These are phyloP conservation scores for Drosophila peninsularis DNA, from an alignment of 2,888 invertebrate genomes.

Conservation along the genomic window DNA sequence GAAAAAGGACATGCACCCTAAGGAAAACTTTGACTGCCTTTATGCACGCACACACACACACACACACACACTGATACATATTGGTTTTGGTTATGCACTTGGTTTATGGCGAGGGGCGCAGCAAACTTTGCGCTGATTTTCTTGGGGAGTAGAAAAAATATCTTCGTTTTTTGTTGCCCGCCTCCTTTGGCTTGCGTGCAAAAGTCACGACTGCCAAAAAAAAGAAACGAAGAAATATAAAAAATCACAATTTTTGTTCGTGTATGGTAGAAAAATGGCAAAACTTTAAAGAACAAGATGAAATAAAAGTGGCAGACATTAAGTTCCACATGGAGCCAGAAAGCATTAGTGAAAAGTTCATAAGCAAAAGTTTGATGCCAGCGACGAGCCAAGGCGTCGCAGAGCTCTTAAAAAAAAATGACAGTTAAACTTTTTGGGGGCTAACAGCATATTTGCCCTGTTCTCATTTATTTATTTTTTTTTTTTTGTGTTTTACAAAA, in stretches of 20 bases:
- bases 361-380: slow-evolving; percentile 65
- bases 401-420: slow-evolving; percentile 64
- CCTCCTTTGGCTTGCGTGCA: slow-evolving; percentile 34
- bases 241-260: slow-evolving; percentile 54
- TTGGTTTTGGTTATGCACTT: slow-evolving; percentile 67
- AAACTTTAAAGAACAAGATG: slow-evolving; percentile 72
- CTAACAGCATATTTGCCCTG: slow-evolving; percentile 48
- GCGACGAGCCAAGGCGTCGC: slow-evolving; percentile 2
- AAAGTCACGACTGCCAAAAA: slow-evolving; percentile 39
- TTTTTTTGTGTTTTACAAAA: slow-evolving; percentile 37
- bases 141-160: slow-evolving; percentile 33
- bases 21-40: slow-evolving; percentile 71
- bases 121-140: slow-evolving; percentile 75
- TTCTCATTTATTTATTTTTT: background rate
- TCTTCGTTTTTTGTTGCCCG: slow-evolving; percentile 14
- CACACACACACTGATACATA: slow-evolving; percentile 38
- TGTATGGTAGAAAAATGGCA: slow-evolving; percentile 63
- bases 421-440: slow-evolving; percentile 67
- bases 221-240: slow-evolving; percentile 27
- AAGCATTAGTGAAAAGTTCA: slow-evolving; percentile 69
- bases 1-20: slow-evolving; percentile 57
- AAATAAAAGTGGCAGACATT: slow-evolving; percentile 68
- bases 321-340: slow-evolving; percentile 61
- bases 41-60: slow-evolving; percentile 32
- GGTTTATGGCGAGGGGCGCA: slow-evolving; percentile 37